Conservation (phyloP, 1,140 invertebrate genomes). For the Elymnias hypermnestra region DNA sequence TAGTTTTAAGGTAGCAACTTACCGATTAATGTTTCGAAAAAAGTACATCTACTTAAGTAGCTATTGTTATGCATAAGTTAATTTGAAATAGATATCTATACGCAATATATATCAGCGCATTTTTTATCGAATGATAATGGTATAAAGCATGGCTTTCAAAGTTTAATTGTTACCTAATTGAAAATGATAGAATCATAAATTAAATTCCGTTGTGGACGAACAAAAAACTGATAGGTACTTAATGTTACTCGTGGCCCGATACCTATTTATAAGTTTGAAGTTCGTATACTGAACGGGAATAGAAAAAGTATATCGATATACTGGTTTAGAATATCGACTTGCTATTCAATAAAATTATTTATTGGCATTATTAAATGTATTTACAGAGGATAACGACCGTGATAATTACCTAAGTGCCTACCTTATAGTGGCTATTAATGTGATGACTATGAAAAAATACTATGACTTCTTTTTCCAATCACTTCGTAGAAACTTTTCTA, state of each 20-base stretch:
- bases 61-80: too few species aligned
- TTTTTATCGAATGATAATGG: conserved; percentile 7
- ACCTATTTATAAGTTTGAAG: conserved; percentile 5
- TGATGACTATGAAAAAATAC: too few species aligned
- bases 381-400: background rate
- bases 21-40: too few species aligned
- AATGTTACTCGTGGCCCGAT: conserved; percentile 1
- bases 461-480: too few species aligned
- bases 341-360: conserved; percentile 1
- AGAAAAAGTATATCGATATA: background rate
- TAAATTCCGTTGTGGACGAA: conserved; percentile 9
- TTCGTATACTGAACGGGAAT: background rate
- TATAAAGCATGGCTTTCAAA: conserved; percentile 5
- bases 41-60: too few species aligned
- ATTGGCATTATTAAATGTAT: background rate
- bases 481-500: too few species aligned
- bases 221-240: conserved; percentile 12
- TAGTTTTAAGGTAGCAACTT: too few species aligned
- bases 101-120: too few species aligned
- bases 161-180: conserved; percentile 14
- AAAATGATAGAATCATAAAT: conserved; percentile 16
- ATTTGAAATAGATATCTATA: too few species aligned
- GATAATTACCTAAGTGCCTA: too few species aligned
- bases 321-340: conserved; percentile 2
- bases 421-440: too few species aligned